Conservation (phyloP, 1,140 invertebrate genomes). For the Daktulosphaira vitifoliae region DNA sequence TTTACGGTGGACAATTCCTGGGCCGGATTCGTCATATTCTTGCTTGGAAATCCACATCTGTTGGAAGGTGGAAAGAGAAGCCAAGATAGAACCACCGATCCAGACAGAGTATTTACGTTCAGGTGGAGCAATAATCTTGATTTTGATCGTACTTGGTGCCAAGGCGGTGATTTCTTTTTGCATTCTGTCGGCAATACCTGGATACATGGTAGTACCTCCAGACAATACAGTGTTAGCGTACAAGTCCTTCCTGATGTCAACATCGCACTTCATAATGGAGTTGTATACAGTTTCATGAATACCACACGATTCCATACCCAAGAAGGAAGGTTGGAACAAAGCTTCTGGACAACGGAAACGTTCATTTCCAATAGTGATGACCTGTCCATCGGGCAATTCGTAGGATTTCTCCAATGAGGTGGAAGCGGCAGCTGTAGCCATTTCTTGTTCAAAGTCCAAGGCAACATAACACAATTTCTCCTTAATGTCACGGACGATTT, state of each 20-base stretch:
- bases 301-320: slow-evolving; percentile 73
- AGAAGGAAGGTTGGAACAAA: slow-evolving; percentile 71
- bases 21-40: slow-evolving; percentile 88
- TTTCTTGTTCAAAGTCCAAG: slow-evolving; percentile 76
- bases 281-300: slow-evolving; percentile 81
- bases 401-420: slow-evolving; percentile 73
- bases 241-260: slow-evolving; percentile 72
- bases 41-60: slow-evolving; percentile 87
- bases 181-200: slow-evolving; percentile 72
- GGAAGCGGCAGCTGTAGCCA: slow-evolving; percentile 71
- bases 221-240: slow-evolving; percentile 64
- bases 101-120: slow-evolving; percentile 89
- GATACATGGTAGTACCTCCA: slow-evolving; percentile 68
- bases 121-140: slow-evolving; percentile 89
- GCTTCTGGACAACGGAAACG: slow-evolving; percentile 79
- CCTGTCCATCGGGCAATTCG: slow-evolving; percentile 64
- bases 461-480: slow-evolving; percentile 83
- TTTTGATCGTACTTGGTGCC: slow-evolving; percentile 74
- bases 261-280: slow-evolving; percentile 83
- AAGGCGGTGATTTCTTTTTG: slow-evolving; percentile 73
- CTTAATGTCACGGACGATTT: slow-evolving; percentile 94
- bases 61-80: slow-evolving; percentile 73
- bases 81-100: slow-evolving; percentile 80
- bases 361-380: slow-evolving; percentile 83
- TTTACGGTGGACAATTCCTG: slow-evolving; percentile 85